Conservation (phyloP, 2,113 vertebrate genomes). For the Hemiscyllium ocellatum region DNA sequence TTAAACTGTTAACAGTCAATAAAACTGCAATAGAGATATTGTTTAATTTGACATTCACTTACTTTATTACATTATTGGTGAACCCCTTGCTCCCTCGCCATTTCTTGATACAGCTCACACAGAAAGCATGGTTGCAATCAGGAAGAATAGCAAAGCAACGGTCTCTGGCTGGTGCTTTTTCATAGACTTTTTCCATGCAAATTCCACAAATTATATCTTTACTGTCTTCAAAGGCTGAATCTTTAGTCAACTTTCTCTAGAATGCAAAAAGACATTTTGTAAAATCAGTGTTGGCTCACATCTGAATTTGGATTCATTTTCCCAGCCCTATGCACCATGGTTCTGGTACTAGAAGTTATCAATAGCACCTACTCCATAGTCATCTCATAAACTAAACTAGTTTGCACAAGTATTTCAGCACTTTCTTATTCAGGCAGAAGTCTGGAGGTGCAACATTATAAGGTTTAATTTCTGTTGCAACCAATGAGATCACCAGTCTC, state of each 20-base stretch:
- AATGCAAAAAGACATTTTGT: not conserved
- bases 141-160: conserved; percentile 74
- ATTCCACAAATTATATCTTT: conserved; percentile 71
- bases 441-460: too few relatives aligned
- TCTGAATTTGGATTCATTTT: not conserved
- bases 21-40: not conserved
- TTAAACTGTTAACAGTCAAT: not conserved
- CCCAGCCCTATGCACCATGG: not conserved
- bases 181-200: conserved; percentile 85
- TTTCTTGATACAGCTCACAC: conserved; percentile 70
- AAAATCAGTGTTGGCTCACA: not conserved
- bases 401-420: too few relatives aligned
- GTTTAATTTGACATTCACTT: conserved; percentile 40
- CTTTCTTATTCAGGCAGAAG: too few relatives aligned
- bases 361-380: not conserved
- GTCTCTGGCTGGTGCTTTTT: conserved; percentile 54
- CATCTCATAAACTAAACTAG: not conserved
- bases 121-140: conserved; percentile 73
- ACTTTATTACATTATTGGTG: conserved; percentile 65
- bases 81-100: conserved; percentile 71
- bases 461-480: not conserved
- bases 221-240: conserved; percentile 51
- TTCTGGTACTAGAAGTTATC: not conserved
- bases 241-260: not conserved
- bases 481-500: too few relatives aligned